Conservation (phyloP, 1,140 invertebrate species). For the Rhagoletis pomonella region DNA sequence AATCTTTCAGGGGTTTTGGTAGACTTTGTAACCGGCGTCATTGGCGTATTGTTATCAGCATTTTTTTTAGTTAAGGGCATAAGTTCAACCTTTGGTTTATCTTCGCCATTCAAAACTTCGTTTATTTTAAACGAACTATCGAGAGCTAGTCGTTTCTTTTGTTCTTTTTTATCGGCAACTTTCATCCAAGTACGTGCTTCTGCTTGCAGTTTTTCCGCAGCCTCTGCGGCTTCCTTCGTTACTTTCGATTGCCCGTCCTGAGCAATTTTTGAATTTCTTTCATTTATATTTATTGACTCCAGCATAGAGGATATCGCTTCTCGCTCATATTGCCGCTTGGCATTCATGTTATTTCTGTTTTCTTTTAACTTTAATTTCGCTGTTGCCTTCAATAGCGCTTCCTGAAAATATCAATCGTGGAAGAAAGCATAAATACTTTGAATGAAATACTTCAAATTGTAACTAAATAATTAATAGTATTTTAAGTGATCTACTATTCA, state of each 20-base stretch:
- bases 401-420: conserved; percentile 53
- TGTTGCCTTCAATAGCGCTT: conserved; percentile 58
- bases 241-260: conserved; percentile 55
- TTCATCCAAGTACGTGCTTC: conserved; percentile 67
- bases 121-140: conserved; percentile 71
- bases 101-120: conserved; percentile 68
- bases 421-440: not conserved
- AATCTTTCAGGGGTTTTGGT: conserved; percentile 58
- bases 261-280: conserved; percentile 54
- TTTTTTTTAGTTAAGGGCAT: conserved; percentile 47
- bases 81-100: conserved; percentile 59
- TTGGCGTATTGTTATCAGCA: not conserved
- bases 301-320: conserved; percentile 71
- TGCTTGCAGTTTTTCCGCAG: conserved; percentile 56
- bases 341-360: conserved; percentile 61
- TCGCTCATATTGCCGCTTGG: conserved; percentile 65
- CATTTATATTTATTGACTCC: conserved; percentile 62
- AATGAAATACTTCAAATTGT: not conserved
- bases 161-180: conserved; percentile 69
- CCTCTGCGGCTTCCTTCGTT: conserved; percentile 55
- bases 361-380: conserved; percentile 65
- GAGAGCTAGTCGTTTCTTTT: conserved; percentile 61
- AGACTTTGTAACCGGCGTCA: conserved; percentile 49
- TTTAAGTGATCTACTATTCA: not conserved
- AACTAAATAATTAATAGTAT: not conserved